Conservation (phyloP, 2,113 vertebrate genomes). For the Kobus ellipsiprymnus region DNA sequence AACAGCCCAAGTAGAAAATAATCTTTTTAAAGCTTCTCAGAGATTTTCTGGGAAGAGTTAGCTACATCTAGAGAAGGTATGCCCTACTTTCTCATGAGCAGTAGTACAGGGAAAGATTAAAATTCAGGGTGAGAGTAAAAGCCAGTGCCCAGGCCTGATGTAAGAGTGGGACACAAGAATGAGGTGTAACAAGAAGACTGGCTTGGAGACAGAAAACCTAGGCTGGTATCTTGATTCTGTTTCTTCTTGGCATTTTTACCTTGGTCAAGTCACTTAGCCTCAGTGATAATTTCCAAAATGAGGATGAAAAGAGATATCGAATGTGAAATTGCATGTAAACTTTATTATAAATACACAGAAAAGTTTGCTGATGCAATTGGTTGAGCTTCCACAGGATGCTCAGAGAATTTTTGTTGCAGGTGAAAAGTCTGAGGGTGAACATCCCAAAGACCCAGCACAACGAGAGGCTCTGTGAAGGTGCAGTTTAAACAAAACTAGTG, state of each 20-base stretch:
- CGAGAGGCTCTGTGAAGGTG: neutral
- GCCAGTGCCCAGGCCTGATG: neutral
- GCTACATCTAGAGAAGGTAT: neutral
- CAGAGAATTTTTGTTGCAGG: neutral
- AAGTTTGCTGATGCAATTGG: neutral
- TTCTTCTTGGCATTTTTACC: neutral
- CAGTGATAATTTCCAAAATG: neutral
- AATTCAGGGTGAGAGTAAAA: neutral
- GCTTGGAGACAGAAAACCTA: slow-evolving; percentile 37
- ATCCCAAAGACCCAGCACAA: neutral
- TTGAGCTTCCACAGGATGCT: neutral
- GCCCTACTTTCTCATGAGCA: neutral
- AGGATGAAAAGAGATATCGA: neutral
- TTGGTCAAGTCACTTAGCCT: neutral
- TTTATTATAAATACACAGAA: neutral
- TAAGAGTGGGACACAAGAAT: neutral
- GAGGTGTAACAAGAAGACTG: neutral
- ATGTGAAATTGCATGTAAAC: neutral
- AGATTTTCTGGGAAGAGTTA: slow-evolving; percentile 68
- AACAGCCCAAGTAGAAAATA: slow-evolving; percentile 62
- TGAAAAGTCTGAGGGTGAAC: neutral
- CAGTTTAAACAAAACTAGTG: slow-evolving; percentile 39
- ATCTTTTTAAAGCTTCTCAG: slow-evolving; percentile 72
- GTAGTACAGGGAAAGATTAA: neutral
- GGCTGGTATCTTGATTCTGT: neutral